These are phyloP conservation scores for Menidia menidia DNA, from an alignment of 2,797 vertebrate genomes.

Conservation along the genomic window DNA sequence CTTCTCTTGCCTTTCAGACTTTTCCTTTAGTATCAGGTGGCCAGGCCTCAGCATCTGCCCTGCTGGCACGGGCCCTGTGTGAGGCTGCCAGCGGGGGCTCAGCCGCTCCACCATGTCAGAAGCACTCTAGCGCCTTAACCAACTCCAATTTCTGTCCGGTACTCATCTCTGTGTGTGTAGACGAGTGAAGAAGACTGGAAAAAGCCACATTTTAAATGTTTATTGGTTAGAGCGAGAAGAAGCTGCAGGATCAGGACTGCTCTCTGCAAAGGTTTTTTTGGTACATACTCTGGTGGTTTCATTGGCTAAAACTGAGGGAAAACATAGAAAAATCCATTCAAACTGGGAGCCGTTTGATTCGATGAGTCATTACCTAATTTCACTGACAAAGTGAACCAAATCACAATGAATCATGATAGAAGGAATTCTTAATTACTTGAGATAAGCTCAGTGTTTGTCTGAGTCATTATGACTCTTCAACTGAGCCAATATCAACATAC, in stretches of 20 bases:
- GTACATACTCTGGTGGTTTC: neutral
- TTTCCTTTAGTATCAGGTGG: conserved; percentile 61
- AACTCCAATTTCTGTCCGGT: conserved; percentile 47
- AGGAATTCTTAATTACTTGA: conserved; percentile 20
- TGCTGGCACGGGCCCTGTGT: conserved; percentile 52
- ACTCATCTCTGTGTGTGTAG: conserved; percentile 29
- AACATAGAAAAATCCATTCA: conserved; percentile 5
- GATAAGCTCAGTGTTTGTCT: conserved; percentile 44
- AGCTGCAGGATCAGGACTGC: conserved; percentile 18
- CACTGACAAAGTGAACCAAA: neutral
- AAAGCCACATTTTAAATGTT: conserved; percentile 18
- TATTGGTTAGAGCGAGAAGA: conserved; percentile 31
- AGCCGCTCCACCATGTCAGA: conserved; percentile 59
- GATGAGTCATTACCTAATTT: conserved; percentile 17
- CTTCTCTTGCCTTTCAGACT: conserved; percentile 37
- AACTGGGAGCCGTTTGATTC: conserved; percentile 28
- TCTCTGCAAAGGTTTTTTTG: conserved; percentile 22
- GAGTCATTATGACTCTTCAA: conserved; percentile 31
- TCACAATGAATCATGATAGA: conserved; percentile 9
- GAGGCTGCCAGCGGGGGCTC: conserved; percentile 66
- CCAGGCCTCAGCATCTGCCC: conserved; percentile 68
- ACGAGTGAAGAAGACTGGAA: conserved; percentile 16
- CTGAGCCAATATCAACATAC: conserved; percentile 55
- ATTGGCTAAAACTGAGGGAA: conserved; percentile 7
- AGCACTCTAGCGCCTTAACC: conserved; percentile 66